phyloP scores from a whole-genome alignment of 2,113 vertebrate species.

The Chunga burmeisteri region DNA sequence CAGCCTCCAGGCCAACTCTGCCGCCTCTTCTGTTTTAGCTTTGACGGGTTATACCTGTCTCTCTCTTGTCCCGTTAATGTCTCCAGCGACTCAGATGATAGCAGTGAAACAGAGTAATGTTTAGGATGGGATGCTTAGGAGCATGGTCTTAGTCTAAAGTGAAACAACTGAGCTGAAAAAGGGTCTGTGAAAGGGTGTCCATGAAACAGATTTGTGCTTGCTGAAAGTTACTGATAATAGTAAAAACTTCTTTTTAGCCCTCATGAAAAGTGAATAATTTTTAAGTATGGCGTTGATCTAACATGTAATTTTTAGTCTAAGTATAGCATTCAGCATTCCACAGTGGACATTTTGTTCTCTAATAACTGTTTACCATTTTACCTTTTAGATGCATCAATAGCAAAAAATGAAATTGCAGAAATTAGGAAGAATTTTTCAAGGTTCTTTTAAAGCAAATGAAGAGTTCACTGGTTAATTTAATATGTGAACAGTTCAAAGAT shows the following conservation, averaged over 20 bases:
- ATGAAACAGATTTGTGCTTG: background rate
- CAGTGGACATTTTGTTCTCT: background rate
- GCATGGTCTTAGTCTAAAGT: background rate
- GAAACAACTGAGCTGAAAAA: background rate
- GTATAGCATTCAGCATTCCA: background rate
- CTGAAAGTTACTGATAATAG: background rate
- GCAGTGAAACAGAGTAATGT: background rate
- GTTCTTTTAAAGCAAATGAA: background rate
- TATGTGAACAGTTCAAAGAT: background rate
- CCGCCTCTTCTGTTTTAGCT: background rate
- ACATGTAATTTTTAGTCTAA: background rate
- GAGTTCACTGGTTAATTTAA: background rate
- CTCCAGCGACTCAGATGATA: background rate
- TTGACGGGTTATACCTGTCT: background rate
- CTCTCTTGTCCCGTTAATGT: background rate
- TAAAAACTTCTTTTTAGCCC: background rate
- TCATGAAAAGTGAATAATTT: background rate
- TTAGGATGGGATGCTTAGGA: background rate
- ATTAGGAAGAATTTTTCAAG: background rate
- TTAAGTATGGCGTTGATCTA: background rate
- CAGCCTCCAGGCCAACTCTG: background rate
- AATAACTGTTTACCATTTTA: background rate
- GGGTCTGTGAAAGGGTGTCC: background rate
- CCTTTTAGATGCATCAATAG: background rate
- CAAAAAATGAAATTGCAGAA: background rate